Evolutionary conservation across 2,888 invertebrate genomes (phyloP).

Genomic region (Drosophila cognata): DNA sequence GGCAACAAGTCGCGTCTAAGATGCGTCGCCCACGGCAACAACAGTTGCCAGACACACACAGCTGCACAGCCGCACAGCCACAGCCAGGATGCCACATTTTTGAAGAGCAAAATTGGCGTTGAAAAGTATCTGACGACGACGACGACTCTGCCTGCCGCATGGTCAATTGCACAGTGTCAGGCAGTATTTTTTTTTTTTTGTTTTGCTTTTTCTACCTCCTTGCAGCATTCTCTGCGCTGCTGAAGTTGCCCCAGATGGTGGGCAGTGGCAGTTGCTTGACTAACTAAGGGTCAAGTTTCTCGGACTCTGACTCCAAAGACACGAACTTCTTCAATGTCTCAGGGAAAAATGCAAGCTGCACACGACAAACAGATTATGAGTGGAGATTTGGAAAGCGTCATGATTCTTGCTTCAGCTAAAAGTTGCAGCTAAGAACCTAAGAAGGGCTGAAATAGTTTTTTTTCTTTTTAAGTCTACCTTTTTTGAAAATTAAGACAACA

Average conservation of each 20-base stretch:
- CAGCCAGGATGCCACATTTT: constrained; percentile 56
- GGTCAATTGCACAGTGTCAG: constrained; percentile 77
- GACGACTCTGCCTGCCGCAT: constrained; percentile 48
- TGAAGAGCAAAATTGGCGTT: constrained; percentile 79
- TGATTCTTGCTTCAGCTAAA: not conserved
- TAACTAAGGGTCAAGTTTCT: constrained; percentile 69
- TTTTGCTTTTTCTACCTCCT: constrained; percentile 8
- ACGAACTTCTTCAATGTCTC: constrained; percentile 9
- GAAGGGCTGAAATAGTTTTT: not conserved
- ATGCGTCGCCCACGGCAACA: constrained; percentile 73
- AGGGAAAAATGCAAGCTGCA: constrained; percentile 27
- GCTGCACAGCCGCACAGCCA: constrained; percentile 35
- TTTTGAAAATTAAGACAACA: constrained; percentile 32
- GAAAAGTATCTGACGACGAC: constrained; percentile 72
- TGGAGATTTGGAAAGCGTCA: constrained; percentile 10
- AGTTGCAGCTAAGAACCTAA: not conserved
- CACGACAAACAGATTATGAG: constrained; percentile 41
- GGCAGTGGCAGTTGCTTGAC: constrained; percentile 24
- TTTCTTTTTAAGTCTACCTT: not conserved
- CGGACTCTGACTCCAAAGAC: constrained; percentile 28
- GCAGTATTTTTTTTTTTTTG: constrained; percentile 24
- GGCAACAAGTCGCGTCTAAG: constrained; percentile 80
- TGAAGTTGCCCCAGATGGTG: constrained; percentile 61
- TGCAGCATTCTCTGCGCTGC: constrained; percentile 51
- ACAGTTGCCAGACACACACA: constrained; percentile 15